These are phyloP conservation scores for Eumaeus atala DNA, from an alignment of 1,140 invertebrate species.

Conservation along the genomic window DNA sequence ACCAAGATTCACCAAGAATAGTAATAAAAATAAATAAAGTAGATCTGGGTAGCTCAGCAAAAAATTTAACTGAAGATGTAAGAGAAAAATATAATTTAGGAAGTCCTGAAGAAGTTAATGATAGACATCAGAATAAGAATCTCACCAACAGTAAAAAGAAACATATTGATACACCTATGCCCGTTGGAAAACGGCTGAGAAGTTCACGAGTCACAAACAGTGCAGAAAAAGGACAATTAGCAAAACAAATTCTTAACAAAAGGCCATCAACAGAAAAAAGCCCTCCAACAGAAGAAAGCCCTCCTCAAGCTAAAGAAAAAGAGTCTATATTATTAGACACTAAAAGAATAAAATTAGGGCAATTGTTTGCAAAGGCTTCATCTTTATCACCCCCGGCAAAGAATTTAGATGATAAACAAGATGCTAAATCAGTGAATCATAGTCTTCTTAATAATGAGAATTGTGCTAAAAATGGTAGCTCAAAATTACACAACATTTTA, in stretches of 20 bases:
- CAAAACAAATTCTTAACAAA: conserved; percentile 43
- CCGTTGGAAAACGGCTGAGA: conserved; percentile 55
- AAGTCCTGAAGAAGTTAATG: conserved; percentile 42
- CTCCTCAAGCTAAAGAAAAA: conserved; percentile 42
- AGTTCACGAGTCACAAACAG: conserved; percentile 57
- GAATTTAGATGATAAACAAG: conserved; percentile 42
- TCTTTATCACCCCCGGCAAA: conserved; percentile 37
- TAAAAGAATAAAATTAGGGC: conserved; percentile 66
- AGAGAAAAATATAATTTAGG: conserved; percentile 41
- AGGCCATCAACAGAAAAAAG: conserved; percentile 42
- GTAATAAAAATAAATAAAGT: conserved; percentile 74
- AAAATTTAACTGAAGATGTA: conserved; percentile 67
- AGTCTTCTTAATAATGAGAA: conserved; percentile 60
- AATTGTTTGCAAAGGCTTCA: conserved; percentile 46
- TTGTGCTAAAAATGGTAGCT: conserved; percentile 68
- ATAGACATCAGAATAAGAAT: conserved; percentile 43
- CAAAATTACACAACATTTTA: conserved; percentile 66
- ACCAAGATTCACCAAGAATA: conserved; percentile 71
- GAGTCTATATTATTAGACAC: conserved; percentile 53
- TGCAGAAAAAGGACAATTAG: conserved; percentile 39
- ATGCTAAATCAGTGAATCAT: conserved; percentile 43
- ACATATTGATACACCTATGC: conserved; percentile 30
- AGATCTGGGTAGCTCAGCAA: conserved; percentile 65
- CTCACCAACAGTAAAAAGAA: conserved; percentile 48
- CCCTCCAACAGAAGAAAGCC: conserved; percentile 37